phyloP scores from a whole-genome alignment of 2,888 invertebrate species.

The Drosophila testacea region DNA sequence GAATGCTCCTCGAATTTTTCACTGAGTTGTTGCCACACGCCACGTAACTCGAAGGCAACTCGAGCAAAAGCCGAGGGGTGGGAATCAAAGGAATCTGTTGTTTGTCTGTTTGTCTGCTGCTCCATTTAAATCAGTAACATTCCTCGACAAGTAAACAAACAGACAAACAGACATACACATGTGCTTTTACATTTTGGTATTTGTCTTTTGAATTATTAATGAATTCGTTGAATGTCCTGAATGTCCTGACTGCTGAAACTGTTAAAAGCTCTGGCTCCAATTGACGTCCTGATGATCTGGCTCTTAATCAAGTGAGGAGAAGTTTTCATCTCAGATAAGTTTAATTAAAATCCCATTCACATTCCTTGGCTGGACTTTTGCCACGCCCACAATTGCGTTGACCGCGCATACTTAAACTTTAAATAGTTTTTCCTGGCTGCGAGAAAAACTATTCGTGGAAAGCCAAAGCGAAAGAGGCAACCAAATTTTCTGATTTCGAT shows the following conservation, averaged over 20 bases:
- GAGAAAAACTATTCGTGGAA: constrained; percentile 12
- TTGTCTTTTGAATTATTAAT: constrained; percentile 85
- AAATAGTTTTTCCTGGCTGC: constrained; percentile 41
- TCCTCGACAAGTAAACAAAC: constrained; percentile 54
- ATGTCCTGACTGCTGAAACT: constrained; percentile 8
- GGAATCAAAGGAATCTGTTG: not conserved
- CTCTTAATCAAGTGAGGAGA: constrained; percentile 60
- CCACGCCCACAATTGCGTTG: constrained; percentile 35
- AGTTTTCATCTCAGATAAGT: constrained; percentile 56
- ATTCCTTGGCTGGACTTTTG: constrained; percentile 27
- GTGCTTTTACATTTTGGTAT: constrained; percentile 63
- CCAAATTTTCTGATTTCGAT: constrained; percentile 70
- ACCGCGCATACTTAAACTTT: constrained; percentile 50
- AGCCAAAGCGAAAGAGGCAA: constrained; percentile 27
- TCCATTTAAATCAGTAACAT: constrained; percentile 75
- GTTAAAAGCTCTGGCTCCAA: constrained; percentile 9
- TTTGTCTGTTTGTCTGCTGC: constrained; percentile 49
- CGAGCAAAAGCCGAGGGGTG: not conserved
- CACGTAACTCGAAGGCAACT: too few species aligned
- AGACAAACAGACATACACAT: constrained; percentile 17
- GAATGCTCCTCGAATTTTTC: too few species aligned
- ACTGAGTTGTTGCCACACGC: too few species aligned
- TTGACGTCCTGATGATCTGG: constrained; percentile 43
- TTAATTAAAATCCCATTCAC: constrained; percentile 66
- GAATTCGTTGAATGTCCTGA: constrained; percentile 67